A percentile compares a stretch with the other conserved stretches of the same genome.
Conservation (phyloP, 2,797 vertebrate species). For the Rhabdomys pumilio region DNA sequence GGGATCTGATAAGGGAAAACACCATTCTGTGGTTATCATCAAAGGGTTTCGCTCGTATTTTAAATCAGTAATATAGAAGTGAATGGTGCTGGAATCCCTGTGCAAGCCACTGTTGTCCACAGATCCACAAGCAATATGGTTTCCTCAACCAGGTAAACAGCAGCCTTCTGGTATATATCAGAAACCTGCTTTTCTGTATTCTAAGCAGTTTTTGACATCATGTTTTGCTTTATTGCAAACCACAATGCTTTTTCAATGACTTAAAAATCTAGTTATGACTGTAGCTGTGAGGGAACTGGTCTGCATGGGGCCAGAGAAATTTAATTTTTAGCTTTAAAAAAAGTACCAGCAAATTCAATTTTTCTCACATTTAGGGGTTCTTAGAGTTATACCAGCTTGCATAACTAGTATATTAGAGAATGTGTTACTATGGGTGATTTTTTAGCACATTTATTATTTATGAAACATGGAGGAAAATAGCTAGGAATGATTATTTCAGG, state of each 20-base stretch:
- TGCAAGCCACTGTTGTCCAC: constrained; percentile 62
- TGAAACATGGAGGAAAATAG: constrained; percentile 86
- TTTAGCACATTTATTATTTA: constrained; percentile 88
- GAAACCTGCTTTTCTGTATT: constrained; percentile 78
- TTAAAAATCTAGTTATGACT: constrained; percentile 87
- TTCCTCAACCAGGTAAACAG: background rate
- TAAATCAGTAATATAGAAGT: constrained; percentile 70
- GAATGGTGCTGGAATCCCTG: constrained; percentile 40
- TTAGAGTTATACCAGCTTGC: constrained; percentile 84
- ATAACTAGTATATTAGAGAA: constrained; percentile 85
- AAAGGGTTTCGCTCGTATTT: constrained; percentile 70
- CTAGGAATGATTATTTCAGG: constrained; percentile 87
- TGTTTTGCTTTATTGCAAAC: constrained; percentile 85
- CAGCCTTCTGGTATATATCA: constrained; percentile 55
- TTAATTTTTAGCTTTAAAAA: constrained; percentile 82
- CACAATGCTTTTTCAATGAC: constrained; percentile 76
- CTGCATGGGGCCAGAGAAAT: constrained; percentile 83
- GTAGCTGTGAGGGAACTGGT: constrained; percentile 79
- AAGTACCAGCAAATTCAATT: constrained; percentile 82
- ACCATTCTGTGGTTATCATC: constrained; percentile 44
- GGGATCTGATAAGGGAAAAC: background rate
- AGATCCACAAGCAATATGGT: background rate
- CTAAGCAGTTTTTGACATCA: constrained; percentile 82
- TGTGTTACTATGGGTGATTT: constrained; percentile 81
- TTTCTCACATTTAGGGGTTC: constrained; percentile 82